Base-by-base conservation (phyloP, 2,888 invertebrate species). In the Harpagoxenus sublaevis region DNA sequence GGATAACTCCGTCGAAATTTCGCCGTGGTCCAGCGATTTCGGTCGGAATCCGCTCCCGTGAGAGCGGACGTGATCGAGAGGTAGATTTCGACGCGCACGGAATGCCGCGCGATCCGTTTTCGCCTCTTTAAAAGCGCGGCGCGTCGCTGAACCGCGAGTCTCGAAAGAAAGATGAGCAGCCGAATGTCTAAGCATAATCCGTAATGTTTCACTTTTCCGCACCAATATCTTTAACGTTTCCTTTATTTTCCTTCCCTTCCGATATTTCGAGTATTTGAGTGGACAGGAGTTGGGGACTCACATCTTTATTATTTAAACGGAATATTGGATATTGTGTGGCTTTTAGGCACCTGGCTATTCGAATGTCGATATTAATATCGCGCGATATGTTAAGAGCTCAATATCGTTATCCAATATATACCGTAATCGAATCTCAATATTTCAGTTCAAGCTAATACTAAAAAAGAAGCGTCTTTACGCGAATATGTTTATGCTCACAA, bases 11-110 rank as follows among this genome's bases (percentile, higher is more conserved):
- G 35, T 35, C 35, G 48, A 15, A 48, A 23, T 35, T 18, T 28
- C 53, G 3, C 3, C 8, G 31, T 35, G 39, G 10, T 60, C 18
- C 48, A 10, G 39, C 18, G 60, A 39, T 73, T 18, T 71, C 71
- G 45, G 57, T 28, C 35, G 71, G 35, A 42, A 79, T 71, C 75
- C 35, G 23, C 8, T 77, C 78, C 35, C 71, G 45, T 12, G 60
- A 81, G 73, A 73, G 60, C 60, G 60, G n/a, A 73, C 73, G 79
- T 79, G 79, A 71, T 23, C 28, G 39, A 60, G n/a, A 51, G 9
- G 9, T 28, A 51, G 12, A 65, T 77, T 65, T 53, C 12, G 23
- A 60, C 10, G 39, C 23, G 77, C 53, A n/a, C 23, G 70, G 42
- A 66, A 78, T 63, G 23, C 55, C 39, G 42, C 39, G 15, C 15